Evolutionary conservation across 1,140 invertebrate genomes (phyloP).

Genomic region (Centruroides sculpturatus): DNA sequence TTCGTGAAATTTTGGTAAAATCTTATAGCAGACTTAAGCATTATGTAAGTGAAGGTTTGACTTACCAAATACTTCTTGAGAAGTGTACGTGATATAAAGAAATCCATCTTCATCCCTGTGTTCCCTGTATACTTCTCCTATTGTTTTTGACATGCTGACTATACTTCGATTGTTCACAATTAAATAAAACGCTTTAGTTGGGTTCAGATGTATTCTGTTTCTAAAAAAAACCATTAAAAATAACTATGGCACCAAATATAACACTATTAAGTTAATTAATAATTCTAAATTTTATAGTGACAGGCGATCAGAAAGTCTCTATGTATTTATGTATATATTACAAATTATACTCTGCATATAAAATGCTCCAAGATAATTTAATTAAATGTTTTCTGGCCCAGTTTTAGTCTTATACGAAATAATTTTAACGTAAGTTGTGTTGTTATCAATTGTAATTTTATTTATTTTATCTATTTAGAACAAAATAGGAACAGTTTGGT

Average conservation of each 20-base stretch:
- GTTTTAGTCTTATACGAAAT: no score
- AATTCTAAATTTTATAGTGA: background rate
- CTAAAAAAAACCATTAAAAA: constrained; percentile 13
- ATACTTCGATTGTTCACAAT: constrained; percentile 67
- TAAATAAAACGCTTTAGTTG: constrained; percentile 54
- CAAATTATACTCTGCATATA: no score
- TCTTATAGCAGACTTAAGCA: no score
- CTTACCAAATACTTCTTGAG: constrained; percentile 66
- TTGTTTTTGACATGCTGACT: constrained; percentile 55
- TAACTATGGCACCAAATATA: background rate
- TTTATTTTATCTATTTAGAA: no score
- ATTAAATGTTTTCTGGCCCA: no score
- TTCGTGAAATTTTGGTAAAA: no score
- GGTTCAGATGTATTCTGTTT: constrained; percentile 21
- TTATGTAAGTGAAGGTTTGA: no score
- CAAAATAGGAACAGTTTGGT: no score
- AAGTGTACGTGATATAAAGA: constrained; percentile 69
- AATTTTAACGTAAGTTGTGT: no score
- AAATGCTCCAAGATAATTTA: no score
- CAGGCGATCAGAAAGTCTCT: constrained; percentile 29
- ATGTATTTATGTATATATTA: no score
- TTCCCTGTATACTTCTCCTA: constrained; percentile 58
- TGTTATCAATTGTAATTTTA: no score
- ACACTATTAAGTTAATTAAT: background rate
- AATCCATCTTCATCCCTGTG: constrained; percentile 63